These are phyloP conservation scores for Cnemophilus loriae DNA, from an alignment of 2,113 vertebrate genomes.

Conservation along the genomic window DNA sequence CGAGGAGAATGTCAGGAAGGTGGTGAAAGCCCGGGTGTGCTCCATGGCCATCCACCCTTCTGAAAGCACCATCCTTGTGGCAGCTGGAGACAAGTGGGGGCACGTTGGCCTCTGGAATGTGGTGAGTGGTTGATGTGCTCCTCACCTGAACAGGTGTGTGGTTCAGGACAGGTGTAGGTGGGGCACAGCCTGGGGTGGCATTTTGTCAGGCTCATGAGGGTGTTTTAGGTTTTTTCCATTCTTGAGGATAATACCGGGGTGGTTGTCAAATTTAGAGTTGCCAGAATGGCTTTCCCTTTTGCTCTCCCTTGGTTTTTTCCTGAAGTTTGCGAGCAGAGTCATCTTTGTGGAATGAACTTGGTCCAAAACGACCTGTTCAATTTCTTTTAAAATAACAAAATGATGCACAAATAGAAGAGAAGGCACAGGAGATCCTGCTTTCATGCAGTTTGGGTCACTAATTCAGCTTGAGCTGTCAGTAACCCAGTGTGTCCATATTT, in stretches of 20 bases:
- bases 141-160: neutral
- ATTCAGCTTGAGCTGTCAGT: neutral
- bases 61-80: slow-evolving; percentile 74
- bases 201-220: neutral
- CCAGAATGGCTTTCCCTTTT: neutral
- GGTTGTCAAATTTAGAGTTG: neutral
- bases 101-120: slow-evolving; percentile 85
- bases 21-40: slow-evolving; percentile 72
- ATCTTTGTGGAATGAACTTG: neutral
- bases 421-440: neutral
- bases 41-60: slow-evolving; percentile 85
- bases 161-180: neutral
- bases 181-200: neutral
- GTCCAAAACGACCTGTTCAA: neutral
- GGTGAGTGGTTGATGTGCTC: slow-evolving; percentile 63
- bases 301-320: neutral
- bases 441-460: neutral
- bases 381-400: neutral
- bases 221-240: fast-evolving
- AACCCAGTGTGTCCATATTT: fast-evolving
- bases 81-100: slow-evolving; percentile 81
- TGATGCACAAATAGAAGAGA: neutral
- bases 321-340: neutral
- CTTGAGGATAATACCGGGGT: fast-evolving
- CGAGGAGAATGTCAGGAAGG: slow-evolving; percentile 72